phyloP scores from a whole-genome alignment of 2,113 vertebrate genomes.

The Podocnemis expansa region DNA sequence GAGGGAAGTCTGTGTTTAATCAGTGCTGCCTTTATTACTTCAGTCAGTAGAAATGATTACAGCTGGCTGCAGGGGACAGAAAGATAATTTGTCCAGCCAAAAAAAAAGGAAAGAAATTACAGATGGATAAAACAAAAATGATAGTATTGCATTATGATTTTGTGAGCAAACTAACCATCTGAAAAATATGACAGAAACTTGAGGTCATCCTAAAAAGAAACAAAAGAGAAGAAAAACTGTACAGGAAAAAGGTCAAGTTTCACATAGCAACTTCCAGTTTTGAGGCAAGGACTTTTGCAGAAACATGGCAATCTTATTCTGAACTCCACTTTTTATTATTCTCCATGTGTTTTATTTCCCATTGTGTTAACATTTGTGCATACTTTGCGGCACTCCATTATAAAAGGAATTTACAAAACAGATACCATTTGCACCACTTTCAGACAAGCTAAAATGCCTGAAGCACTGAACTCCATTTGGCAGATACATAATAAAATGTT shows the following conservation, averaged over 20 bases:
- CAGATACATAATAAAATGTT: conserved; percentile 56
- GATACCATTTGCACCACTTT: conserved; percentile 58
- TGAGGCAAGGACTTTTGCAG: background rate
- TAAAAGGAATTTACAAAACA: conserved; percentile 68
- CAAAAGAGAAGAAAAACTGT: background rate
- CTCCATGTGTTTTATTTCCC: conserved; percentile 34
- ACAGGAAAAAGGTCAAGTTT: background rate
- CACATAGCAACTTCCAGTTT: conserved; percentile 24
- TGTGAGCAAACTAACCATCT: background rate
- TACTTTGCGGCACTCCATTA: background rate
- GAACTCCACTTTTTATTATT: conserved; percentile 4
- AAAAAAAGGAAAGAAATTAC: conserved; percentile 66
- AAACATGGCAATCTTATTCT: conserved; percentile 16
- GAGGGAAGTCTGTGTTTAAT: conserved; percentile 58
- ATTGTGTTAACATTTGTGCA: conserved; percentile 50
- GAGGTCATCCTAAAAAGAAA: conserved; percentile 10
- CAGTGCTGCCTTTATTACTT: conserved; percentile 65
- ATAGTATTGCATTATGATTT: conserved; percentile 16
- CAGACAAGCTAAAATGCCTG: conserved; percentile 58
- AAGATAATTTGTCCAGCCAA: conserved; percentile 62
- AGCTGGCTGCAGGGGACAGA: conserved; percentile 64
- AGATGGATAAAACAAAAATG: conserved; percentile 5
- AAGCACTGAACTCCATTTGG: conserved; percentile 69
- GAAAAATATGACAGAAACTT: conserved; percentile 22
- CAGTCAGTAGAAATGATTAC: conserved; percentile 61